Percentiles rank a stretch among this genome's conserved stretches.
Conservation (phyloP, 2,113 vertebrate genomes). For the Sisor rabdophorus region DNA sequence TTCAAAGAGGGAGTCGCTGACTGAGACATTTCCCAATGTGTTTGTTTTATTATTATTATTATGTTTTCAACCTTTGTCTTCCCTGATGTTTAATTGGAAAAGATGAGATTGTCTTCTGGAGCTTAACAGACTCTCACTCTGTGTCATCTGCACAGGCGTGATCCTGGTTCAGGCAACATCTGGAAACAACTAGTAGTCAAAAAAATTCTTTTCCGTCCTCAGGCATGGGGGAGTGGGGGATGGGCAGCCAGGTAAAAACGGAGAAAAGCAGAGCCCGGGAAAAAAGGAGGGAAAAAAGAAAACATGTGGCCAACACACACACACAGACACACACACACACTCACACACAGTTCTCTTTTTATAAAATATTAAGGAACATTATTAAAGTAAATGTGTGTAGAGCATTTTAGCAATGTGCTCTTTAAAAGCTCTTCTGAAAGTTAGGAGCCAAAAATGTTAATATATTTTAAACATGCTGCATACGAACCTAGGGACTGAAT, state of each 20-base stretch:
- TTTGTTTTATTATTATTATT: constrained; percentile 2
- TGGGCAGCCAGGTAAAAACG: constrained; percentile 46
- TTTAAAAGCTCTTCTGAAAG: background rate
- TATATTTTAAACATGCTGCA: too few species aligned
- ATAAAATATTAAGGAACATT: background rate
- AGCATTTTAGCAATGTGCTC: background rate
- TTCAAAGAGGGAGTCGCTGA: background rate
- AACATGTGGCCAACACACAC: constrained; percentile 25
- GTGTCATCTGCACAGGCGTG: constrained; percentile 23
- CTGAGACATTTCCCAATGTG: constrained; percentile 5
- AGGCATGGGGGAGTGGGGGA: constrained; percentile 24
- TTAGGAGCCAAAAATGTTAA: too few species aligned
- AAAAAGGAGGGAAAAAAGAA: constrained; percentile 9
- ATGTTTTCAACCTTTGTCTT: constrained; percentile 7
- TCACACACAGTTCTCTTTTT: constrained; percentile 26
- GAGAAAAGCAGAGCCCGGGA: constrained; percentile 38
- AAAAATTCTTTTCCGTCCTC: constrained; percentile 42
- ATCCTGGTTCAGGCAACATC: constrained; percentile 44
- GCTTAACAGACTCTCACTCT: constrained; percentile 17
- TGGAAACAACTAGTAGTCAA: constrained; percentile 58
- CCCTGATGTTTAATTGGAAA: constrained; percentile 21
- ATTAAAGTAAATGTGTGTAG: background rate
- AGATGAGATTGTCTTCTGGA: constrained; percentile 36
- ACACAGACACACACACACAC: background rate
- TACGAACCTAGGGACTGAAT: background rate